Evolutionary conservation across 2,113 vertebrate genomes (phyloP).

Genomic region (Rousettus leschenaultii): DNA sequence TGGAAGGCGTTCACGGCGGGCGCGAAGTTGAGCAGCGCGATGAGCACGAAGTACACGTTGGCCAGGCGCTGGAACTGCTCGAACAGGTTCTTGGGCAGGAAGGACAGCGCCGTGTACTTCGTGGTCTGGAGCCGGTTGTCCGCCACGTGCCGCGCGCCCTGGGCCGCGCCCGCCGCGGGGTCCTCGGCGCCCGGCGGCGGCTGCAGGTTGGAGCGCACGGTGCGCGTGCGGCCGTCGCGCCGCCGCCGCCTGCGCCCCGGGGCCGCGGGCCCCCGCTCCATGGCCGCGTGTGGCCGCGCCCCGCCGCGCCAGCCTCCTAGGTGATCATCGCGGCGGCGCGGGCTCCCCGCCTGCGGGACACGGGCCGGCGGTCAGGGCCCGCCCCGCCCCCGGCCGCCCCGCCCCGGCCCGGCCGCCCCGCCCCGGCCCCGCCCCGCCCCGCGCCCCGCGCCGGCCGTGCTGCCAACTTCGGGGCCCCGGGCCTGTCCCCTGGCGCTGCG

Average conservation of each 20-base stretch:
- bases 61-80: slow-evolving; percentile 97
- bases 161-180: slow-evolving; percentile 61
- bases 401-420: not conserved
- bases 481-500: too few relatives aligned
- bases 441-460: not conserved
- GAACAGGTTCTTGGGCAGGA: slow-evolving; percentile 97
- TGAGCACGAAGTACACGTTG: slow-evolving; percentile 98
- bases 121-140: slow-evolving; percentile 96
- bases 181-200: slow-evolving; percentile 80
- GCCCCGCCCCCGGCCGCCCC: not conserved
- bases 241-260: slow-evolving; percentile 58
- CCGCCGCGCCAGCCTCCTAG: slow-evolving; percentile 58
- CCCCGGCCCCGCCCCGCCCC: not conserved
- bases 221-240: slow-evolving; percentile 78
- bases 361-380: not conserved
- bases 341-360: slow-evolving; percentile 51
- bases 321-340: slow-evolving; percentile 60
- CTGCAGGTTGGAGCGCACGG: slow-evolving; percentile 85
- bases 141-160: slow-evolving; percentile 75
- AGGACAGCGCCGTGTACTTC: slow-evolving; percentile 95
- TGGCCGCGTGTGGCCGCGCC: slow-evolving; percentile 30
- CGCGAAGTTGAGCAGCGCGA: slow-evolving; percentile 95
- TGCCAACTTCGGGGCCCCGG: not conserved
- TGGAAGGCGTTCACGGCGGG: slow-evolving; percentile 96
- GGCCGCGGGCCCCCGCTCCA: slow-evolving; percentile 52